These are phyloP conservation scores for Drosophila prostipennis DNA, from an alignment of 2,888 invertebrate species.

Conservation along the genomic window DNA sequence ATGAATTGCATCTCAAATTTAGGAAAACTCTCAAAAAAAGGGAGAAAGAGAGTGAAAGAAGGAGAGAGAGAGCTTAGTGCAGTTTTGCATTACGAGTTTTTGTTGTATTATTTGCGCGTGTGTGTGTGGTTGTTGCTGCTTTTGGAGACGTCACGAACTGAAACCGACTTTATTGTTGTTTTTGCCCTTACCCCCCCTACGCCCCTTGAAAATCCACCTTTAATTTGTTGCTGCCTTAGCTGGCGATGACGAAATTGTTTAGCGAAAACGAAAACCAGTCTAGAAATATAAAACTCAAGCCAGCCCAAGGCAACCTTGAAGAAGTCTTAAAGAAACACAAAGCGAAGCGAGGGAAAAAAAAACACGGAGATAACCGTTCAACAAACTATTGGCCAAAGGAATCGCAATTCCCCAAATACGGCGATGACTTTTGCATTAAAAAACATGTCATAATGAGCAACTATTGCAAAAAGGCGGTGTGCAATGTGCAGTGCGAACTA, in stretches of 20 bases:
- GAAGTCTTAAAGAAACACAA: constrained; percentile 60
- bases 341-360: constrained; percentile 36
- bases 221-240: constrained; percentile 40
- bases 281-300: constrained; percentile 64
- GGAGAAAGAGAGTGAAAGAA: background rate
- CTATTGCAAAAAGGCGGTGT: constrained; percentile 31
- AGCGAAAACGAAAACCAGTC: constrained; percentile 73
- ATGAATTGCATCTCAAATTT: constrained; percentile 59
- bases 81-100: constrained; percentile 51
- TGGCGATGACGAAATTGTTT: constrained; percentile 71
- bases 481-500: constrained; percentile 35
- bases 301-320: constrained; percentile 67
- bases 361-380: constrained; percentile 18
- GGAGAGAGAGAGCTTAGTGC: constrained; percentile 19
- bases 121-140: constrained; percentile 30
- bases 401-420: constrained; percentile 19
- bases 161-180: constrained; percentile 28
- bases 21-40: background rate
- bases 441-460: constrained; percentile 18
- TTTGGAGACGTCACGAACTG: constrained; percentile 47
- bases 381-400: constrained; percentile 23
- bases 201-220: constrained; percentile 3
- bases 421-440: constrained; percentile 38
- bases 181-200: constrained; percentile 26
- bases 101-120: constrained; percentile 35